Base-by-base conservation (phyloP, 2,113 vertebrate genomes). In the Sakesphorus luctuosus region DNA sequence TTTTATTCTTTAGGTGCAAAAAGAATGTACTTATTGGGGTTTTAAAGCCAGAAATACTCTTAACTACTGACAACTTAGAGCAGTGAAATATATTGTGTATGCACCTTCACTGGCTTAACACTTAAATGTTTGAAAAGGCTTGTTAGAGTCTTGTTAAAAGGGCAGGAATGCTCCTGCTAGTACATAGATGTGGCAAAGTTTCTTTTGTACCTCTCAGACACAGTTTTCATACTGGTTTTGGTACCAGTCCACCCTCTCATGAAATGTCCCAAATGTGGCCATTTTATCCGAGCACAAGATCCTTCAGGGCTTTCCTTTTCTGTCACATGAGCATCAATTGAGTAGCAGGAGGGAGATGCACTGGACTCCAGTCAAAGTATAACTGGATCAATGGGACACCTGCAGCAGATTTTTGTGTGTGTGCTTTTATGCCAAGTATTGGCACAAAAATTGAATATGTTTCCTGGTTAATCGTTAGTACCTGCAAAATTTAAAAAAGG, bases 11-110 rank as follows among this genome's bases (percentile, higher is more conserved):
- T 31, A 25, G 4, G 13, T 9, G 4, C 24, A 75, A 84, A 93
- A 53, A 50, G 1, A 16, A 18, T 24, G n/a, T 35, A 59, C 0
- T 0, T 52, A 29, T 31, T 53, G 6, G 1, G 8, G 4, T 35
- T 58, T 78, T 73, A 65, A 43, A 61, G 56, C 9, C 6, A 46
- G 21, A 63, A 67, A 35, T 17, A 19, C 18, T 44, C 31, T 50
- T 75, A 84, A 36, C 10, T 75, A 25, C 24, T 21, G 40, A 49
- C 10, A 75, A 10, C 15, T 84, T 67, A 63, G 38, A 75, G 35
- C 15, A 89, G 13, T 24, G 53, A 59, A 74, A 79, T 43, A 38
- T 12, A 26, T 4, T 26, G 11, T 53, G 20, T 2, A 2, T 44
- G 12, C 2, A 24, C 10, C 14, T 89, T 84, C 16, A 35, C 8